Conservation (phyloP, 2,797 vertebrate genomes). For the Danio choprae region DNA sequence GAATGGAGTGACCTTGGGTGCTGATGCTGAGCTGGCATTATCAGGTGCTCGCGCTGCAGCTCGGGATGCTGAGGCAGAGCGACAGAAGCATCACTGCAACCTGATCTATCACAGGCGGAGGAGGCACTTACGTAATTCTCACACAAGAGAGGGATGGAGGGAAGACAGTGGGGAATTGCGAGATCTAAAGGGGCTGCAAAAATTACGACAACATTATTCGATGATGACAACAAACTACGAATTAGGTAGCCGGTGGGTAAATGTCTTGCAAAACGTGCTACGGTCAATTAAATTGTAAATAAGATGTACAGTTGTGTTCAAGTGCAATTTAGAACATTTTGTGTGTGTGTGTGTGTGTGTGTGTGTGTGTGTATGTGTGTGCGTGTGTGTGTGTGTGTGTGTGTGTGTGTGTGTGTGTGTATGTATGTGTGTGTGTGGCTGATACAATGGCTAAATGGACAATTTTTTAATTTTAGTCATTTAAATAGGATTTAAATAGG, state of each 20-base stretch:
- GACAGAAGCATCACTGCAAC: slow-evolving; percentile 34
- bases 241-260: not conserved
- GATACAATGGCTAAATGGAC: not conserved
- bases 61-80: slow-evolving; percentile 49
- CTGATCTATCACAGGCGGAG: slow-evolving; percentile 24
- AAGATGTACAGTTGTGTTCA: not conserved
- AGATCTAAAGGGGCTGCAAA: not conserved
- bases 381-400: not conserved
- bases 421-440: not conserved
- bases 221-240: not conserved
- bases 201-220: not conserved
- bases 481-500: not conserved
- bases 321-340: not conserved
- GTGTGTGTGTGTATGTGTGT: not conserved
- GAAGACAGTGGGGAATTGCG: not conserved
- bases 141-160: not conserved
- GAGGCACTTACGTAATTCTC: slow-evolving; percentile 26
- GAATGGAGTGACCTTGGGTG: slow-evolving; percentile 59
- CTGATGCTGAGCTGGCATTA: slow-evolving; percentile 51
- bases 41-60: slow-evolving; percentile 52
- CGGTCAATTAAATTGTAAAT: not conserved
- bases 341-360: not conserved
- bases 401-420: not conserved
- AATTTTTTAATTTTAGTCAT: not conserved
- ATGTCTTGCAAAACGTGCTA: not conserved